Evolutionary conservation across 2,888 invertebrate genomes (phyloP).

Genomic region (Protophormia terraenovae): DNA sequence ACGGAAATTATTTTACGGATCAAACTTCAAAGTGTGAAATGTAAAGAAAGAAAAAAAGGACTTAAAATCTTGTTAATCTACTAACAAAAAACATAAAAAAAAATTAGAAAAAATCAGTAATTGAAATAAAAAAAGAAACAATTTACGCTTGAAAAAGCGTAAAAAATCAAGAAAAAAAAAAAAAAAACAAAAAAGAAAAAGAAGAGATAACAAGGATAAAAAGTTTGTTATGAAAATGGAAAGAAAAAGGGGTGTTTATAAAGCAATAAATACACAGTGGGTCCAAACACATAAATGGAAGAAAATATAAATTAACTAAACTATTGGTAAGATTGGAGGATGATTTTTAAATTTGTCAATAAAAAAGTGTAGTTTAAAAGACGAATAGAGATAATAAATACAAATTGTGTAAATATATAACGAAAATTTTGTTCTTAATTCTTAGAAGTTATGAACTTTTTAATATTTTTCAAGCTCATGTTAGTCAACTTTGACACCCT

Average conservation of each 20-base stretch:
- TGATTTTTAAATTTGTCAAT: too few relatives aligned
- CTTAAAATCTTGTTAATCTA: slow-evolving; percentile 59
- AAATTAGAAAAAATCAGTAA: slow-evolving; percentile 43
- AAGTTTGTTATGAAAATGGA: neutral
- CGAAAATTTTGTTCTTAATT: too few relatives aligned
- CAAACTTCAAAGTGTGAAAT: slow-evolving; percentile 68
- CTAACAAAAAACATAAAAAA: slow-evolving; percentile 29
- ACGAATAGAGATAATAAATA: too few relatives aligned
- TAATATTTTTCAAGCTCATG: too few relatives aligned
- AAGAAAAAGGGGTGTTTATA: slow-evolving; percentile 54
- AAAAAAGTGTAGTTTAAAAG: too few relatives aligned
- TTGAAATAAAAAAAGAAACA: slow-evolving; percentile 52
- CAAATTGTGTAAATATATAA: too few relatives aligned
- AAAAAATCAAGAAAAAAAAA: neutral
- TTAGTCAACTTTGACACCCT: too few relatives aligned
- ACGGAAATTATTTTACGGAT: slow-evolving; percentile 67
- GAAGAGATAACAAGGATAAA: slow-evolving; percentile 36
- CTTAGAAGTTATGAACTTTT: too few relatives aligned
- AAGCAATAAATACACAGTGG: too few relatives aligned
- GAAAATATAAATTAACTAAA: too few relatives aligned
- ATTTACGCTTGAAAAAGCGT: slow-evolving; percentile 52
- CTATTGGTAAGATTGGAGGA: too few relatives aligned
- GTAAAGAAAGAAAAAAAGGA: slow-evolving; percentile 23
- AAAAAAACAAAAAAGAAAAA: neutral
- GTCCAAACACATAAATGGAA: too few relatives aligned